These are phyloP conservation scores for Brachyopa scutellaris DNA, from an alignment of 2,888 invertebrate genomes.

Conservation along the genomic window DNA sequence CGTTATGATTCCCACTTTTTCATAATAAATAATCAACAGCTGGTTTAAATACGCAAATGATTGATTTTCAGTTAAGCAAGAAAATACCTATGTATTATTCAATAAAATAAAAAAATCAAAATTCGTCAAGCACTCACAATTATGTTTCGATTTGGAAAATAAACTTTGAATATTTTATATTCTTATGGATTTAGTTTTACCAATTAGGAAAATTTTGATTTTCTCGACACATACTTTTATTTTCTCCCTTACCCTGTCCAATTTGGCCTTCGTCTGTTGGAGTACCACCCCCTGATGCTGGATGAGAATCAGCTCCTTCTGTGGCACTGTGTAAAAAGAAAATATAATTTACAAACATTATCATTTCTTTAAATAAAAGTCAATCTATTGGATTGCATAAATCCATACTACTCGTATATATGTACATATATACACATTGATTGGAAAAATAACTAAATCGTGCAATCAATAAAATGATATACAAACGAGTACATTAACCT, in stretches of 20 bases:
- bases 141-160: slow-evolving; percentile 25
- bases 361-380: not conserved
- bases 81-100: not conserved
- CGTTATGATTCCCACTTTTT: too few species aligned
- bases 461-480: slow-evolving; percentile 8
- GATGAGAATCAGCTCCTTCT: slow-evolving; percentile 94
- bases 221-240: slow-evolving; percentile 79
- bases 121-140: slow-evolving; percentile 48
- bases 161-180: slow-evolving; percentile 24
- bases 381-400: not conserved
- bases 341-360: not conserved
- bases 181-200: slow-evolving; percentile 52
- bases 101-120: slow-evolving; percentile 43
- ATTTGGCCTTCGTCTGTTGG: slow-evolving; percentile 91
- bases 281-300: slow-evolving; percentile 89
- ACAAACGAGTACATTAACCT: too few species aligned
- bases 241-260: slow-evolving; percentile 86
- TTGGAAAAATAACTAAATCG: slow-evolving; percentile 2
- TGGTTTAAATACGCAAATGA: slow-evolving; percentile 1
- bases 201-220: slow-evolving; percentile 74
- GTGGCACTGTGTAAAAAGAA: slow-evolving; percentile 86
- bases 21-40: too few species aligned
- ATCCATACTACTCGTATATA: slow-evolving; percentile 10
- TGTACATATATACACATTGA: slow-evolving; percentile 23
- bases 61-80: not conserved